A percentile compares a stretch with the other conserved stretches of the same genome.
These are phyloP conservation scores for Malachius bipustulatus DNA, from an alignment of 2,888 invertebrate genomes.

Conservation along the genomic window DNA sequence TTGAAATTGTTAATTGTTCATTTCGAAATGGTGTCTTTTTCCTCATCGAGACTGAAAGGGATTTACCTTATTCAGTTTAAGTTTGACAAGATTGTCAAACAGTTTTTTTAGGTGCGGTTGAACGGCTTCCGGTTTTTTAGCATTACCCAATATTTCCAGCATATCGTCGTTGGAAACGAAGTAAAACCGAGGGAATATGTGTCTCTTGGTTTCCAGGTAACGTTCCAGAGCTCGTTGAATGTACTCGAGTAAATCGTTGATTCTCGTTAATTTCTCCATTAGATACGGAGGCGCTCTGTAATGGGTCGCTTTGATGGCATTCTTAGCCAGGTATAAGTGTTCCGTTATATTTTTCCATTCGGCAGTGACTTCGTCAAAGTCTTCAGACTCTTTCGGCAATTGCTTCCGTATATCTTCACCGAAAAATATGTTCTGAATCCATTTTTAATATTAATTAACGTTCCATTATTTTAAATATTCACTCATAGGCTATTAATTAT, in stretches of 20 bases:
- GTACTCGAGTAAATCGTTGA: constrained; percentile 64
- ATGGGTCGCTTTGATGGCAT: constrained; percentile 51
- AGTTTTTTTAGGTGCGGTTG: constrained; percentile 81
- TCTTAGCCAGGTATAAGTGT: constrained; percentile 41
- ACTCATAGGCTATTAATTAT: too few relatives aligned
- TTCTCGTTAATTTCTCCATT: constrained; percentile 53
- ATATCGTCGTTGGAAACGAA: constrained; percentile 75
- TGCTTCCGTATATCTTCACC: constrained; percentile 82
- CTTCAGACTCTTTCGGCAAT: constrained; percentile 60
- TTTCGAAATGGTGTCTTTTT: too few relatives aligned
- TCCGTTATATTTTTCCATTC: constrained; percentile 58
- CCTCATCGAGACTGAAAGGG: too few relatives aligned
- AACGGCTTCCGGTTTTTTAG: constrained; percentile 69
- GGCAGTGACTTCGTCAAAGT: constrained; percentile 60
- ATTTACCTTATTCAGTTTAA: constrained; percentile 54
- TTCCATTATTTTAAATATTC: too few relatives aligned
- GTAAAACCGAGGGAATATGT: constrained; percentile 73
- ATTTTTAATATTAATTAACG: constrained; percentile 8
- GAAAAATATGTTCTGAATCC: constrained; percentile 60
- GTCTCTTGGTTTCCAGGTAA: constrained; percentile 81
- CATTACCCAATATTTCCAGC: constrained; percentile 75
- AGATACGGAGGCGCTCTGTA: constrained; percentile 49
- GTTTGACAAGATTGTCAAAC: constrained; percentile 71
- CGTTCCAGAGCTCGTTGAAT: constrained; percentile 75
- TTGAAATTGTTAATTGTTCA: too few relatives aligned